Conservation (phyloP, 2,113 vertebrate species). For the Baryphthengus martii region DNA sequence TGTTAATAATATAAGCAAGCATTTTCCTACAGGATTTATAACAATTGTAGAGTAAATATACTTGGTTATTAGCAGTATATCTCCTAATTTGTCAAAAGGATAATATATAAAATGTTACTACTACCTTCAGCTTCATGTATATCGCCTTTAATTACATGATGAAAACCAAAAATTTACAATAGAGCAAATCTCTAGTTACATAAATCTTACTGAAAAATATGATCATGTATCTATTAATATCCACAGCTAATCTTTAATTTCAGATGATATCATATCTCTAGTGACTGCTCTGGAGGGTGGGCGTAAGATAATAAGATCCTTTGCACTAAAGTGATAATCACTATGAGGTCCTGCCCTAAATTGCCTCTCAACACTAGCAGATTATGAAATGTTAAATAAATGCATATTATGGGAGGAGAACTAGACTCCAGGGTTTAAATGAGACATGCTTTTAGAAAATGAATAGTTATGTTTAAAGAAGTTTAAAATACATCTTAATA, state of each 20-base stretch:
- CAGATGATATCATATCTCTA: not conserved
- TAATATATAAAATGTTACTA: not conserved
- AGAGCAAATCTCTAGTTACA: not conserved
- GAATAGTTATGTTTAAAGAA: slow-evolving; percentile 41
- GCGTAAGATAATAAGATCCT: slow-evolving; percentile 55
- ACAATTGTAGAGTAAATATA: not conserved
- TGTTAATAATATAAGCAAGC: not conserved
- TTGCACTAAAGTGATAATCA: slow-evolving; percentile 52
- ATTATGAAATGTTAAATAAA: slow-evolving; percentile 55
- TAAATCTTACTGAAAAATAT: not conserved
- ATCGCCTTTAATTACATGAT: not conserved
- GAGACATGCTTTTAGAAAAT: slow-evolving; percentile 8
- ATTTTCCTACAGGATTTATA: not conserved
- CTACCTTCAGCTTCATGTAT: not conserved
- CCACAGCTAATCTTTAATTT: not conserved
- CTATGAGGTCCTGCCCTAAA: slow-evolving; percentile 52
- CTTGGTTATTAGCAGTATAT: not conserved
- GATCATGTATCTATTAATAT: not conserved
- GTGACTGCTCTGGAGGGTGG: not conserved
- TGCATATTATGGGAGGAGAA: slow-evolving; percentile 43
- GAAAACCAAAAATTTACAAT: not conserved
- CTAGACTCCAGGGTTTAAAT: slow-evolving; percentile 29
- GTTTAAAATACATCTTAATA: slow-evolving; percentile 9
- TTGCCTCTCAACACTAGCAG: slow-evolving; percentile 22
- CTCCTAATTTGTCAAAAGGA: not conserved